phyloP scores from a whole-genome alignment of 1,140 invertebrate species.

The Panagrolaimus sp. region DNA sequence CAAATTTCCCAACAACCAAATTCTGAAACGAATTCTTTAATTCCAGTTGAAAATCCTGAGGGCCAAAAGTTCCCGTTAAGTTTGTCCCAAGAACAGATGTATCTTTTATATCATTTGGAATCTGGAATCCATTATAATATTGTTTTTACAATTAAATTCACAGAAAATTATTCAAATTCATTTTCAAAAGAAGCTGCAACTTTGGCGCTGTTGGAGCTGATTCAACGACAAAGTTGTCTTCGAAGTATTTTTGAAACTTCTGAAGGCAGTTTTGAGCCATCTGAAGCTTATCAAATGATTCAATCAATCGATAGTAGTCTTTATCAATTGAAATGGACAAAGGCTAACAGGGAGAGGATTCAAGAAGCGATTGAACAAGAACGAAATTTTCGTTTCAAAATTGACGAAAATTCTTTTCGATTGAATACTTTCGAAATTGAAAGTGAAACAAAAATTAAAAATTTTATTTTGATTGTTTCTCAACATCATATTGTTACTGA shows the following conservation, averaged over 20 bases:
- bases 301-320: constrained; percentile 23
- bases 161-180: constrained; percentile 8
- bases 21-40: not conserved
- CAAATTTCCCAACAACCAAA: not conserved
- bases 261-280: not conserved
- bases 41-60: constrained; percentile 9
- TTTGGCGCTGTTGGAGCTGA: constrained; percentile 25
- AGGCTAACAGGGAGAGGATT: not conserved
- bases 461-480: constrained; percentile 29
- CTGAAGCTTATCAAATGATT: constrained; percentile 30
- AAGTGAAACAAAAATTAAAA: not conserved
- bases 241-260: constrained; percentile 39
- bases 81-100: constrained; percentile 51
- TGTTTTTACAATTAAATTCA: constrained; percentile 33
- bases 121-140: constrained; percentile 46
- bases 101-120: constrained; percentile 36
- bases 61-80: not conserved
- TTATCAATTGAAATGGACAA: constrained; percentile 1
- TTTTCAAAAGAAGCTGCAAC: constrained; percentile 22
- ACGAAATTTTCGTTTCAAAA: constrained; percentile 26
- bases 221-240: constrained; percentile 40
- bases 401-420: constrained; percentile 12
- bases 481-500: constrained; percentile 55
- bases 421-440: not conserved
- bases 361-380: constrained; percentile 23